Evolutionary conservation across 2,113 vertebrate genomes (phyloP), one percentile per base, ranked within the genome.

Genomic region (Nanorana parkeri): DNA sequence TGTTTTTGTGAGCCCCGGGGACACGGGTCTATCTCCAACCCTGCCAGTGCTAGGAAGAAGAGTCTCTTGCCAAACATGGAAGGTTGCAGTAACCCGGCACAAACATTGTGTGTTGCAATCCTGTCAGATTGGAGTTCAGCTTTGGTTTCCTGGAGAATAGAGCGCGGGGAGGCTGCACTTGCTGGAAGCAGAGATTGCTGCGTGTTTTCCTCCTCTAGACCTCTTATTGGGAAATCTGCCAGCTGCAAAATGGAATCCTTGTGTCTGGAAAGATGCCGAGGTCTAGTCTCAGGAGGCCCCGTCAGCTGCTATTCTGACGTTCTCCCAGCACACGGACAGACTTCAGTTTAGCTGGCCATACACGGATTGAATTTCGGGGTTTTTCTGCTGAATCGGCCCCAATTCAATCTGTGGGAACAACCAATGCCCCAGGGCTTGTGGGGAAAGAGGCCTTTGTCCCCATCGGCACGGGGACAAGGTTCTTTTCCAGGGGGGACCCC

Each of bases 191-290:
- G 20, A 20, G 55, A 56, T 20, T 21, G 56, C 20, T n/a, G 51
- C 32, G 23, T 51, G 54, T 65, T 66, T 74, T 1, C 61, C 82
- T 76, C 67, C 65, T 80, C 86, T 83, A 83, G 77, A 72, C 87
- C 78, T 82, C 0, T 0, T 32, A 71, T 85, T 86, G 86, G 90
- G 88, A 89, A 89, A 60, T 52, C 77, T 88, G 87, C 87, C 89
- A 91, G 72, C 82, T 83, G 84, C 69, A 82, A 86, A 88, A 87
- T 88, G 86, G 86, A 87, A 89, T 89, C 7, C 71, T 80, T 87
- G 86, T 88, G 87, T 82, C 83, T 85, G 79, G 68, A 72, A 47
- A 58, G 0, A 10, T 51, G 68, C 78, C 55, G 36, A 72, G 78
- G 20, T 51, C 71, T 65, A n/a, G 3, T 64, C 61, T 0, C 73